These are phyloP conservation scores for Cantharis lateralis DNA, from an alignment of 2,888 invertebrate species.

Conservation along the genomic window DNA sequence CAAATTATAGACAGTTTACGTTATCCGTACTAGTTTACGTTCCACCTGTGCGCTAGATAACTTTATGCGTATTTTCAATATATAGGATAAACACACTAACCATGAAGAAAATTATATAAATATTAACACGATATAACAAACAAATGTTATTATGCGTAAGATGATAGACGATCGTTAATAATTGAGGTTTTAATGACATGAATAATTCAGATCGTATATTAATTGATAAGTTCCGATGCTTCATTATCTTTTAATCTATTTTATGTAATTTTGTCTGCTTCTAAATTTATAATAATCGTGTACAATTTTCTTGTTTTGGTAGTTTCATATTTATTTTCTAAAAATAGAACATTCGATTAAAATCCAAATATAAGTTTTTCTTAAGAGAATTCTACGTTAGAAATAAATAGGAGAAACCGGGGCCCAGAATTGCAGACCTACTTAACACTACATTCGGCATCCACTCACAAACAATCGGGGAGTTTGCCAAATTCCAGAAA, in stretches of 20 bases:
- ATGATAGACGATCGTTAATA: neutral
- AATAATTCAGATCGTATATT: neutral
- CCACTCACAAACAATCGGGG: too few species aligned
- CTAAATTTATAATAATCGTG: neutral
- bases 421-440: too few species aligned
- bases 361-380: neutral
- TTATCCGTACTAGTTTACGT: slow-evolving; percentile 38
- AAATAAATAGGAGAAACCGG: neutral
- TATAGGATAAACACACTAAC: slow-evolving; percentile 15
- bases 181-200: neutral
- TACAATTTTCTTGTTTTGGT: neutral
- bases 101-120: slow-evolving; percentile 22
- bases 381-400: neutral
- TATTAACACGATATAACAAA: neutral
- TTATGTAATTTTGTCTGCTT: neutral
- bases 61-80: slow-evolving; percentile 20
- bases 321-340: neutral
- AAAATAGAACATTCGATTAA: neutral
- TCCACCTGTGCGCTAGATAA: slow-evolving; percentile 36
- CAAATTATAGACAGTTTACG: slow-evolving; percentile 40
- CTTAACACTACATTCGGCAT: too few species aligned
- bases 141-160: neutral
- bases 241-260: neutral
- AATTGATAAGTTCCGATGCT: neutral
- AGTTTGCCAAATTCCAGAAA: too few species aligned